These are phyloP conservation scores for Steinernema hermaphroditum DNA, from an alignment of 2,888 invertebrate species.

Conservation along the genomic window DNA sequence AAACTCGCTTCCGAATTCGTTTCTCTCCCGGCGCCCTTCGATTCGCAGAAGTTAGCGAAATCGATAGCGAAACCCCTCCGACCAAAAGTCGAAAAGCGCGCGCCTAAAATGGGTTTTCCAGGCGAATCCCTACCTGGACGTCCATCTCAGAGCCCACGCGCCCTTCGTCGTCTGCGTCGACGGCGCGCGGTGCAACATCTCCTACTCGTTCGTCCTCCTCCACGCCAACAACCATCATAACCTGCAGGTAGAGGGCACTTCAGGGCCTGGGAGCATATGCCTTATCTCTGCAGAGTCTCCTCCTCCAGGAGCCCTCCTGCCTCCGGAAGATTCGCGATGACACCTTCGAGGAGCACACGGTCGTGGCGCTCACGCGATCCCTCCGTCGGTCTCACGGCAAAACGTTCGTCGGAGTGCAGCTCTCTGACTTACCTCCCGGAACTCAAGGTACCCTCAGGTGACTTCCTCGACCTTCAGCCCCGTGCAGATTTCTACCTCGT, in stretches of 20 bases:
- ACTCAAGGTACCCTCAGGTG: conserved; percentile 40
- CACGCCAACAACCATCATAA: conserved; percentile 42
- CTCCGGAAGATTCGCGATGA: conserved; percentile 8
- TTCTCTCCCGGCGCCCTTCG: neutral
- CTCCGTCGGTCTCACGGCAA: conserved; percentile 32
- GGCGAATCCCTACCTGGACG: conserved; percentile 40
- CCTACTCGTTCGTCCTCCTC: conserved; percentile 42
- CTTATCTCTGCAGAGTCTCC: conserved; percentile 2
- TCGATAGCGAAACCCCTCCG: neutral
- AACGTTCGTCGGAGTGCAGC: conserved; percentile 40
- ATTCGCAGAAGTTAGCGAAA: neutral
- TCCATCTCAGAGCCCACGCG: conserved; percentile 40
- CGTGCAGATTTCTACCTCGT: conserved; percentile 44
- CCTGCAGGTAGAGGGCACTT: conserved; percentile 38
- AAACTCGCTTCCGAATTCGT: neutral
- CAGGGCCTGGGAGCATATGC: neutral
- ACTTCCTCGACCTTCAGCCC: neutral
- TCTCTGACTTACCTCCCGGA: conserved; percentile 44
- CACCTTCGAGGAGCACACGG: conserved; percentile 44
- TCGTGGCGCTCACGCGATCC: conserved; percentile 36
- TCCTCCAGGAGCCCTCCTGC: neutral
- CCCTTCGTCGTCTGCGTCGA: conserved; percentile 43
- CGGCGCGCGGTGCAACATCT: conserved; percentile 41
- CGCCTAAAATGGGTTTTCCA: conserved; percentile 25
- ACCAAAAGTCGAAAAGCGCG: neutral